Percentiles rank a stretch among this genome's conserved stretches.
phyloP scores from a whole-genome alignment of 2,113 vertebrate species.

The Melanocharis versteri region DNA sequence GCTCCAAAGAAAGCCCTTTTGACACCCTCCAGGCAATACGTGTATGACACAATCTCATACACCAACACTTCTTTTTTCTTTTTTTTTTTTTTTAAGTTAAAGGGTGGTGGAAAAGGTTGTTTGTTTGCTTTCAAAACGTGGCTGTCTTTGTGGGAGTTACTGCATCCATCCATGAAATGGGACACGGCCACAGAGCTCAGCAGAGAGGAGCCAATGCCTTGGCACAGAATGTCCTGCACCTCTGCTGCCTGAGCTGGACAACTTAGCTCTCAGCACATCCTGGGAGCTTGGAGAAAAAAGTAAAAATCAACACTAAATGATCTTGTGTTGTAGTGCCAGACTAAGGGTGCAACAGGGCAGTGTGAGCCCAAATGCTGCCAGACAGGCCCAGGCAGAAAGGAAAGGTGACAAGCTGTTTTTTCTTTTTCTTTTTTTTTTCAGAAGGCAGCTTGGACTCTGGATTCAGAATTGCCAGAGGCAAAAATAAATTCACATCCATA shows the following conservation, averaged over 20 bases:
- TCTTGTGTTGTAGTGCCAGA: background rate
- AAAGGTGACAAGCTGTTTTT: background rate
- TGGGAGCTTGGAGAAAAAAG: background rate
- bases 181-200: background rate
- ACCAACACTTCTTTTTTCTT: background rate
- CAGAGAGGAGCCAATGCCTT: background rate
- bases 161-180: background rate
- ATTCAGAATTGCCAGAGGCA: background rate
- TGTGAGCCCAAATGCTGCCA: background rate
- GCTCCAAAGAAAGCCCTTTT: conserved; percentile 5
- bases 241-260: background rate
- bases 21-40: background rate
- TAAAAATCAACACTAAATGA: background rate
- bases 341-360: background rate
- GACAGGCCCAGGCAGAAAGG: background rate
- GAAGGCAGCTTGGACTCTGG: background rate
- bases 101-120: background rate
- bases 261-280: background rate
- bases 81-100: background rate
- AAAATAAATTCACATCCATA: background rate
- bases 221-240: accelerated
- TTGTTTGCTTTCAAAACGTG: background rate
- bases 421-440: background rate
- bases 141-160: background rate
- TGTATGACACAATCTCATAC: background rate